phyloP scores from a whole-genome alignment of 1,140 invertebrate genomes.

The Tetramorium alpestre region DNA sequence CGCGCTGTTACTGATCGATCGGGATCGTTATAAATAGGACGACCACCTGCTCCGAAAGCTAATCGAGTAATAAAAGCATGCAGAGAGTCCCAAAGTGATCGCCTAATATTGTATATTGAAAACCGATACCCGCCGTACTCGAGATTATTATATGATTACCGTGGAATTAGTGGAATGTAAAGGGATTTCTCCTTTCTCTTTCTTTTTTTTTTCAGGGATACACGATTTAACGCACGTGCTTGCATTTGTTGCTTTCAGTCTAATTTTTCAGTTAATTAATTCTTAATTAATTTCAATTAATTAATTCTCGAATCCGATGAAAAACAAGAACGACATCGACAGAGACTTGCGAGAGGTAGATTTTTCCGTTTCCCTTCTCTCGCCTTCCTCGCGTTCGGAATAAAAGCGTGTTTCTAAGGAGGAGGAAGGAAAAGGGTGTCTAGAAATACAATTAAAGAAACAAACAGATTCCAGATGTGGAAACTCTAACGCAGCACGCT shows the following conservation, averaged over 20 bases:
- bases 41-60: slow-evolving; percentile 25
- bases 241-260: not conserved
- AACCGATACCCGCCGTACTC: not conserved
- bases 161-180: slow-evolving; percentile 1
- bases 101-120: slow-evolving; percentile 20
- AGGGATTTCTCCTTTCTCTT: not conserved
- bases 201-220: not conserved
- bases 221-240: not conserved
- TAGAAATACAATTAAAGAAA: not conserved
- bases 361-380: not conserved
- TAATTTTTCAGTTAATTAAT: not conserved
- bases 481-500: not conserved
- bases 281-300: too few species aligned
- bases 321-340: not conserved
- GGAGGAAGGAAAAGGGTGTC: not conserved
- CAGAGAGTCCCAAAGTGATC: slow-evolving; percentile 18
- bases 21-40: slow-evolving; percentile 24
- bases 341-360: not conserved
- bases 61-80: slow-evolving; percentile 23
- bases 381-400: not conserved
- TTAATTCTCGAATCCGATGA: not conserved
- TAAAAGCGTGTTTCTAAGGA: not conserved
- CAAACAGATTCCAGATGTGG: not conserved
- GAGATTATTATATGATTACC: not conserved
- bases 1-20: not conserved